Evolutionary conservation across 2,797 vertebrate genomes (phyloP), one percentile per base, ranked within the genome.

Genomic region (Melopsittacus undulatus): DNA sequence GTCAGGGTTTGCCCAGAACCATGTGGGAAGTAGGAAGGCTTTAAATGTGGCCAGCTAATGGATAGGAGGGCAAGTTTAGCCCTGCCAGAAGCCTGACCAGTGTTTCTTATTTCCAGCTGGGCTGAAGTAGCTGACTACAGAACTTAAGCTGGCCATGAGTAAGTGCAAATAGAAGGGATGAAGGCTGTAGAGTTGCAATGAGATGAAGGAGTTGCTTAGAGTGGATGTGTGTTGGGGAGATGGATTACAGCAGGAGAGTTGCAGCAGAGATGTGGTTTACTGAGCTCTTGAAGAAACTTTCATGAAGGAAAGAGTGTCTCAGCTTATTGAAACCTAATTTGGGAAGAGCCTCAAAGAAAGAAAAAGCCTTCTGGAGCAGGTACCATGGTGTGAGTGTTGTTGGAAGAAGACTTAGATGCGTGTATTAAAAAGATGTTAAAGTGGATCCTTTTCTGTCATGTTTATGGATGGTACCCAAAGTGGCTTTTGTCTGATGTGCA

Each of bases 401-500:
- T 81, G n/a, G 62, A 91, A 81, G 38, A 92, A 23, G 46, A 78
- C 42, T 77, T 87, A 64, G 45, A 66, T 70, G 29, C 27, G 15
- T 16, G 11, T 43, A 81, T 91, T 83, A 83, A 87, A 93, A 93
- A 86, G 23, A 43, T 59, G 48, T 93, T 93, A 79, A 90, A 81
- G 49, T 43, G 76, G 70, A 83, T 85, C 56, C 24, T 23, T 91
- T 93, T 77, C 68, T 91, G 76, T 93, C 69, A 34, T 19, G 9
- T 91, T 95, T 93, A 85, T 86, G 93, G 89, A 86, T 90, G 63
- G 76, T 74, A 79, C 69, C 48, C 87, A 69, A 64, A 72, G 45
- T 45, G 42, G 79, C 63, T 91, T 95, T 94, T 93, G 88, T 96
- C 90, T 52, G 77, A 66, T 72, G 48, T 62, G 49, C 82, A 88